phyloP scores from a whole-genome alignment of 2,888 invertebrate genomes.

The Allophyes oxyacanthae region DNA sequence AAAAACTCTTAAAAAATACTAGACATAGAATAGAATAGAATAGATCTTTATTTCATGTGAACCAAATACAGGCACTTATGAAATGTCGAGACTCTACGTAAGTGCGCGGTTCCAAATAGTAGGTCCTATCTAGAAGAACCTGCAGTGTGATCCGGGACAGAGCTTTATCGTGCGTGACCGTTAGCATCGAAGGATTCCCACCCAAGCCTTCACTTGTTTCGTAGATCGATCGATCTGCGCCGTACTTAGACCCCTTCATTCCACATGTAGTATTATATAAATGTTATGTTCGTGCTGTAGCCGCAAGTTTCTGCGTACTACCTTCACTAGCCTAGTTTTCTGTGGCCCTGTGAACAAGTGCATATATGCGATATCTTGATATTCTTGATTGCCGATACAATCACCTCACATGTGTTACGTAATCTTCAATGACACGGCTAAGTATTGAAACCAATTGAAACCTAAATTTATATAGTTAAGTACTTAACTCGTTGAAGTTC shows the following conservation, averaged over 20 bases:
- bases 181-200: too few relatives aligned
- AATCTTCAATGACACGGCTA: slow-evolving; percentile 36
- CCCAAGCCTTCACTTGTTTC: too few relatives aligned
- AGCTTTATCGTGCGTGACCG: too few relatives aligned
- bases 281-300: slow-evolving; percentile 18
- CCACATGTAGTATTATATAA: background rate
- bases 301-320: slow-evolving; percentile 4
- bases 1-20: too few relatives aligned
- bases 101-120: too few relatives aligned
- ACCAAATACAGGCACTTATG: too few relatives aligned
- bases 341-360: slow-evolving; percentile 35
- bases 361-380: slow-evolving; percentile 34
- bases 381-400: slow-evolving; percentile 36
- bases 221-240: background rate
- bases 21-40: too few relatives aligned
- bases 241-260: background rate
- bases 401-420: slow-evolving; percentile 39
- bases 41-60: too few relatives aligned
- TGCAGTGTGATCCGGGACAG: too few relatives aligned
- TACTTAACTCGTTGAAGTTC: too few relatives aligned
- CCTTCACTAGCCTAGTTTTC: slow-evolving; percentile 35
- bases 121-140: too few relatives aligned
- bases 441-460: slow-evolving; percentile 8
- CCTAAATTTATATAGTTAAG: slow-evolving; percentile 4
- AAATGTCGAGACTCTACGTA: too few relatives aligned